Conservation (phyloP, 1,140 invertebrate species). For the Schmidtea mediterranea region DNA sequence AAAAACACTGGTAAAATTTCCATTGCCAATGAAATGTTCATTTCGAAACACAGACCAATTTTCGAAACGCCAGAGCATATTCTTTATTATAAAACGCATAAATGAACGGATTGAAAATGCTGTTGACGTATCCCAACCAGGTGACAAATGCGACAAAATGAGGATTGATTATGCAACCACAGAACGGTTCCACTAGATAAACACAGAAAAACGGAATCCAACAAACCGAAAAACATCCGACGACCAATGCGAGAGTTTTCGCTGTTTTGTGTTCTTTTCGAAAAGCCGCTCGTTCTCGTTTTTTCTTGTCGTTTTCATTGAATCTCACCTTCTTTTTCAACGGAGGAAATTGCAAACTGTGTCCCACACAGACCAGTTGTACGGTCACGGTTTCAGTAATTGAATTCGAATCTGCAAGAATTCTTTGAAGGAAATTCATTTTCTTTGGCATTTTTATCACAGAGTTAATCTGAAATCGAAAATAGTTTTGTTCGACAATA, state of each 20-base stretch:
- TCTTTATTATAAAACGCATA: constrained; percentile 18
- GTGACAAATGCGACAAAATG: constrained; percentile 37
- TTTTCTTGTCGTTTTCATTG: background rate
- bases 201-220: constrained; percentile 76
- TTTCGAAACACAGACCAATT: background rate
- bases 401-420: too few relatives aligned
- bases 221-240: constrained; percentile 58
- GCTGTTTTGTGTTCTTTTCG: constrained; percentile 47
- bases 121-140: constrained; percentile 90
- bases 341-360: too few relatives aligned
- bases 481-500: too few relatives aligned
- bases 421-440: too few relatives aligned
- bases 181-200: constrained; percentile 34
- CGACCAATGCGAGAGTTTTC: constrained; percentile 53
- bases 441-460: too few relatives aligned
- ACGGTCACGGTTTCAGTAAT: too few relatives aligned
- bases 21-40: too few relatives aligned
- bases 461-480: too few relatives aligned
- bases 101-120: constrained; percentile 39
- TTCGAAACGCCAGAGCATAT: constrained; percentile 2
- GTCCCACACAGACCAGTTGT: too few relatives aligned
- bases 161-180: constrained; percentile 13
- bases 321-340: too few relatives aligned
- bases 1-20: too few relatives aligned
- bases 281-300: background rate